Evolutionary conservation across 2,113 vertebrate genomes (phyloP).

Genomic region (Thymallus thymallus): DNA sequence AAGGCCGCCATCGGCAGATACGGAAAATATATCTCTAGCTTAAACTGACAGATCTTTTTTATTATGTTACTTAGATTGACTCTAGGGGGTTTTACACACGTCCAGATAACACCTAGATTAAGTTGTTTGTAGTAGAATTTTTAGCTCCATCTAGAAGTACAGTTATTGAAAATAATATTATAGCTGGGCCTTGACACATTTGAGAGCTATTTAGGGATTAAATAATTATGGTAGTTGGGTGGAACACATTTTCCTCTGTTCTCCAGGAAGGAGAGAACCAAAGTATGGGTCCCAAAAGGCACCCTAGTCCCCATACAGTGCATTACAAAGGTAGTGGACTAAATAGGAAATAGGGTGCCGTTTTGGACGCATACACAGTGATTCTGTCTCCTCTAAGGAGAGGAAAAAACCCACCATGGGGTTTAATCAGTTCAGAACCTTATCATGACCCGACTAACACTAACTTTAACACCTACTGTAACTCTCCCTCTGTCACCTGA

Average conservation of each 20-base stretch:
- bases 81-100: too few species aligned
- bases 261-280: constrained; percentile 41
- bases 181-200: constrained; percentile 34
- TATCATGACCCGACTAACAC: constrained; percentile 17
- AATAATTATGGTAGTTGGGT: constrained; percentile 41
- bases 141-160: too few species aligned
- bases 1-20: too few species aligned
- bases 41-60: too few species aligned
- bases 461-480: constrained; percentile 30
- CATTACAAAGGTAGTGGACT: constrained; percentile 11
- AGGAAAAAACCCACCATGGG: constrained; percentile 32
- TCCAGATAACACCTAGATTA: neutral
- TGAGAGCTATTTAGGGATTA: constrained; percentile 37
- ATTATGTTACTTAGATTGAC: too few species aligned
- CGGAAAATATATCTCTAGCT: too few species aligned
- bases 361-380: neutral
- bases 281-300: too few species aligned
- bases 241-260: constrained; percentile 69
- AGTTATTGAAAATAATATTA: constrained; percentile 28
- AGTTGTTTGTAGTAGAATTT: too few species aligned
- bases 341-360: too few species aligned
- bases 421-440: constrained; percentile 32
- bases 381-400: constrained; percentile 37
- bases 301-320: neutral
- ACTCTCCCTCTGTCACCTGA: neutral